Conservation (phyloP, 2,888 invertebrate genomes). For the Plemyria rubiginata region DNA sequence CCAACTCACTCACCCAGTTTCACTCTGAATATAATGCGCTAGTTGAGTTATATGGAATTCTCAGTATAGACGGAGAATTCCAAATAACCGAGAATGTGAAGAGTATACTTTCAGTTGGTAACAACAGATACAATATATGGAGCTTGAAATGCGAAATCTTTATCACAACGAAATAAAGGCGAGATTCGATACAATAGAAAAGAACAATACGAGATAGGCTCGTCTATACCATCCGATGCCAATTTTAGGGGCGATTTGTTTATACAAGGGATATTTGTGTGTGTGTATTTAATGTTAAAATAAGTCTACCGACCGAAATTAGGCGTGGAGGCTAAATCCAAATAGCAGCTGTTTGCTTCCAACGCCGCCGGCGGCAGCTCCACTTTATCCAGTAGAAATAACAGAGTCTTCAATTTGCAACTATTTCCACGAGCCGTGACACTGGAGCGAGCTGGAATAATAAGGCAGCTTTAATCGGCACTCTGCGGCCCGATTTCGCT, state of each 20-base stretch:
- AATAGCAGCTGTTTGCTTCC: constrained; percentile 77
- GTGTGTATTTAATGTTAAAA: constrained; percentile 83
- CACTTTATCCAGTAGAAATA: constrained; percentile 36
- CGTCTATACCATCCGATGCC: constrained; percentile 59
- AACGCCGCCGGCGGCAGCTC: constrained; percentile 33
- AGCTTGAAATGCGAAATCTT: constrained; percentile 3
- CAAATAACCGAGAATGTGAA: no score
- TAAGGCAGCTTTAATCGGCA: not conserved
- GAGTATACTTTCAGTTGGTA: not conserved
- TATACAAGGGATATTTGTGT: constrained; percentile 80
- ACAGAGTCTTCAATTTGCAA: constrained; percentile 30
- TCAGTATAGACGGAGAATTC: no score
- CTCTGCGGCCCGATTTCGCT: not conserved
- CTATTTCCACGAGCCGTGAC: constrained; percentile 26
- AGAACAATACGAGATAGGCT: constrained; percentile 48
- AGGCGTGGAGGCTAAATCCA: constrained; percentile 80
- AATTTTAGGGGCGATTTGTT: constrained; percentile 80
- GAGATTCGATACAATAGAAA: constrained; percentile 27
- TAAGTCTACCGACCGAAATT: constrained; percentile 82
- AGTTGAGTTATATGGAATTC: no score
- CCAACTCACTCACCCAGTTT: no score
- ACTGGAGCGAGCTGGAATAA: constrained; percentile 16
- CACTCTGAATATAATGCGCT: no score
- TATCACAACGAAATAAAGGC: constrained; percentile 21
- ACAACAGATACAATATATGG: not conserved